A percentile compares a stretch with the other conserved stretches of the same genome.
These are phyloP conservation scores for Platyscapa corneri DNA, from an alignment of 1,140 invertebrate genomes.

Conservation along the genomic window DNA sequence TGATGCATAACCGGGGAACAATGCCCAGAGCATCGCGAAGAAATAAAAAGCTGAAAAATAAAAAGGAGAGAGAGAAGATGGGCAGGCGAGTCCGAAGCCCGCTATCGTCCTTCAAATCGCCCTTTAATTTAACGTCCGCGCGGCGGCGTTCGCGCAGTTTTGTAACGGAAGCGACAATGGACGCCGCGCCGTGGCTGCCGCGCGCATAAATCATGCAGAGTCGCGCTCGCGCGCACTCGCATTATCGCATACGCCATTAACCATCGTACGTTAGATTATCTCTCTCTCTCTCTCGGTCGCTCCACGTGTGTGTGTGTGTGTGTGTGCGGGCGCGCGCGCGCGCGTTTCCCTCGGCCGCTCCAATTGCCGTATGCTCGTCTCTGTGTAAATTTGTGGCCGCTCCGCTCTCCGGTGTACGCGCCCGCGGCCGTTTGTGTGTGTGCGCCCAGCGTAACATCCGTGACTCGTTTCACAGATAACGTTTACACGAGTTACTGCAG, in stretches of 20 bases:
- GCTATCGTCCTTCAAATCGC: conserved; percentile 34
- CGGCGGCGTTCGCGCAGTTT: conserved; percentile 33
- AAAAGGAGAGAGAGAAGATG: background rate
- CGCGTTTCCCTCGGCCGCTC: background rate
- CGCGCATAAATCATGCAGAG: conserved; percentile 47
- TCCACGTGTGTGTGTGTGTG: too few relatives aligned
- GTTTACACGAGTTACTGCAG: conserved; percentile 49
- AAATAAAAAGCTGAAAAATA: background rate
- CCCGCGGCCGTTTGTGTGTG: background rate
- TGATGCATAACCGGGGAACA: background rate
- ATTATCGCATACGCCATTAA: conserved; percentile 55
- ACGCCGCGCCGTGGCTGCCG: conserved; percentile 1
- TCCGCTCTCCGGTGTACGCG: too few relatives aligned
- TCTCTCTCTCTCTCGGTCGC: background rate
- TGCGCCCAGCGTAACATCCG: background rate
- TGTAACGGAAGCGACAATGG: conserved; percentile 49
- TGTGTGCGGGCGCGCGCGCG: background rate
- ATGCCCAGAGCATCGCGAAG: background rate
- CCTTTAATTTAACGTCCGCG: conserved; percentile 27
- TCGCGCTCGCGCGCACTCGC: conserved; percentile 19
- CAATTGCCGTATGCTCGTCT: background rate
- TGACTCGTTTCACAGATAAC: conserved; percentile 50
- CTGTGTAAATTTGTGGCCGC: conserved; percentile 36
- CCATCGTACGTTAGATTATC: conserved; percentile 46
- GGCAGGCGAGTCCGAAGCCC: background rate